Conservation (phyloP, 92 coral and sea anemone species). For the Siderastrea siderea region DNA sequence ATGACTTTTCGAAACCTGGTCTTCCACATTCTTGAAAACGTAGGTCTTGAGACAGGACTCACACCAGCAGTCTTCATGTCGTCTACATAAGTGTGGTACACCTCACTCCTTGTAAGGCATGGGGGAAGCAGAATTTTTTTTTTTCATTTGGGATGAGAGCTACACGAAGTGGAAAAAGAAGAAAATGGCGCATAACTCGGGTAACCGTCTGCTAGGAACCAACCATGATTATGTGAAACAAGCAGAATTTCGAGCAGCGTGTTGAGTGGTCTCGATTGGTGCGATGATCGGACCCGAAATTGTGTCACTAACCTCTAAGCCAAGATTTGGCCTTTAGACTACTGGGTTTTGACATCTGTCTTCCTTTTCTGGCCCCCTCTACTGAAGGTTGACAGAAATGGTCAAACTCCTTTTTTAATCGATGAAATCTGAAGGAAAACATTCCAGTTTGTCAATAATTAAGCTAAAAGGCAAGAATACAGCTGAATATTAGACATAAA, state of each 20-base stretch:
- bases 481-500: background rate
- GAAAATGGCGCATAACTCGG: background rate
- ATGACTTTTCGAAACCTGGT: constrained; percentile 34
- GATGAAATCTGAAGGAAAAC: constrained; percentile 3
- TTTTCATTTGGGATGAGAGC: no score
- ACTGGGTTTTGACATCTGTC: background rate
- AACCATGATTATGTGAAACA: background rate
- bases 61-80: no score
- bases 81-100: no score
- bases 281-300: background rate
- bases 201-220: background rate
- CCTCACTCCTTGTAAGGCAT: no score
- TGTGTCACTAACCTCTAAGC: constrained; percentile 4
- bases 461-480: no score
- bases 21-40: constrained; percentile 20
- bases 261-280: background rate
- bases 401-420: background rate
- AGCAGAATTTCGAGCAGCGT: background rate
- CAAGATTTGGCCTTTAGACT: background rate
- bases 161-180: no score
- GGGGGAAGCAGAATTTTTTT: no score
- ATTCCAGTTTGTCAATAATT: background rate
- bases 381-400: background rate
- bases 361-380: no score
- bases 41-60: no score